These are phyloP conservation scores for Tupiocoris notatus DNA, from an alignment of 2,888 invertebrate genomes.

Conservation along the genomic window DNA sequence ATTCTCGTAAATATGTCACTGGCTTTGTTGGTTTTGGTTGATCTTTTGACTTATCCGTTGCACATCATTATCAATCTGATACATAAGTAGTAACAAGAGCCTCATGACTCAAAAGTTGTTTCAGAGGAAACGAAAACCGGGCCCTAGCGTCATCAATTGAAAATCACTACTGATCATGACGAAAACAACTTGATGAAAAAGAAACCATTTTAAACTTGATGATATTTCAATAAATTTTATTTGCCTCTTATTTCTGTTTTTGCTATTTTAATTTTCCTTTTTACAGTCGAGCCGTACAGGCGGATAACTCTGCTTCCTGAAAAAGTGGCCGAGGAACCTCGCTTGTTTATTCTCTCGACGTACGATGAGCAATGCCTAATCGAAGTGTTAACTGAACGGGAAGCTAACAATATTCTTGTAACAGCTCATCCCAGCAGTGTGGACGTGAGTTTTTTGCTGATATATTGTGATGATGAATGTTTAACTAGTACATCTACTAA, in stretches of 20 bases:
- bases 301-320: conserved; percentile 77
- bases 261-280: conserved; percentile 8
- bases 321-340: conserved; percentile 65
- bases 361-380: conserved; percentile 56
- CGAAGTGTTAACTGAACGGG: conserved; percentile 69
- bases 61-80: too few species aligned
- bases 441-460: conserved; percentile 3
- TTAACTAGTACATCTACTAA: too few species aligned
- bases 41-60: too few species aligned
- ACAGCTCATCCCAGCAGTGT: conserved; percentile 63
- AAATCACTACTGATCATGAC: too few species aligned
- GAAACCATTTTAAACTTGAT: neutral
- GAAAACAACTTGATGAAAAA: neutral
- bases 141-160: too few species aligned
- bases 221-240: neutral
- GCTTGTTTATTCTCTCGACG: conserved; percentile 61
- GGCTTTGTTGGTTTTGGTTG: too few species aligned
- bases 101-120: too few species aligned
- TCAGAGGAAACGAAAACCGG: too few species aligned
- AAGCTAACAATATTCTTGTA: conserved; percentile 79
- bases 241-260: conserved; percentile 3
- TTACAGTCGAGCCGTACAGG: conserved; percentile 64
- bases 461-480: too few species aligned
- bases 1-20: too few species aligned
- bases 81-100: too few species aligned